Conservation (phyloP, 2,113 vertebrate genomes). For the Cynopterus brachyotis region DNA sequence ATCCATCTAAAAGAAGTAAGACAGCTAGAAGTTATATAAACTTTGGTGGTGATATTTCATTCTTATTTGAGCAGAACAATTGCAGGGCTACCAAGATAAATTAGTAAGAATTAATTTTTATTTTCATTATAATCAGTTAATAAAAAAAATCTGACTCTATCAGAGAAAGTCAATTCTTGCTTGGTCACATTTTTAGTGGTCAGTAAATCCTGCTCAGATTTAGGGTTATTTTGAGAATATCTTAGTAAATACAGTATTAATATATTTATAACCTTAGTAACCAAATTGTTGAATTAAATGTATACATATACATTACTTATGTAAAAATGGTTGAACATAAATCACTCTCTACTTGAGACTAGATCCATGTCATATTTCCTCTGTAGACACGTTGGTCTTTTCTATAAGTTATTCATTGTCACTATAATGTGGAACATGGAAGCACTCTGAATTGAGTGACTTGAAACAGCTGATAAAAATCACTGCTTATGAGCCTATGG, state of each 20-base stretch:
- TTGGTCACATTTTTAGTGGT: background rate
- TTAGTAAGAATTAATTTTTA: constrained; percentile 39
- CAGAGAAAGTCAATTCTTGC: background rate
- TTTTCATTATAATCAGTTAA: background rate
- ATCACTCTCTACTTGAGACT: background rate
- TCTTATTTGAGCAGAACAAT: constrained; percentile 68
- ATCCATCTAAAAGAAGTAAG: constrained; percentile 72
- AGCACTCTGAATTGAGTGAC: background rate
- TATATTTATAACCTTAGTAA: background rate
- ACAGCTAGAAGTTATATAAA: constrained; percentile 63
- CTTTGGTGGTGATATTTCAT: constrained; percentile 65
- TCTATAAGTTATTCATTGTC: background rate
- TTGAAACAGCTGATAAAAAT: background rate
- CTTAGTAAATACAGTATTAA: background rate
- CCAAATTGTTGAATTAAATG: background rate
- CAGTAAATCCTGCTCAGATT: background rate
- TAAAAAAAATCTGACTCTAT: background rate
- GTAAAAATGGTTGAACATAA: background rate
- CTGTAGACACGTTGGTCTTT: background rate
- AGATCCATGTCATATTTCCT: background rate
- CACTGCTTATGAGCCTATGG: background rate
- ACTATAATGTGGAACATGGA: background rate
- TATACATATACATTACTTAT: background rate
- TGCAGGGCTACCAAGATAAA: constrained; percentile 57
- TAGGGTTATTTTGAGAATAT: background rate